phyloP scores from a whole-genome alignment of 2,113 vertebrate genomes.

The Tiliqua scincoides region DNA sequence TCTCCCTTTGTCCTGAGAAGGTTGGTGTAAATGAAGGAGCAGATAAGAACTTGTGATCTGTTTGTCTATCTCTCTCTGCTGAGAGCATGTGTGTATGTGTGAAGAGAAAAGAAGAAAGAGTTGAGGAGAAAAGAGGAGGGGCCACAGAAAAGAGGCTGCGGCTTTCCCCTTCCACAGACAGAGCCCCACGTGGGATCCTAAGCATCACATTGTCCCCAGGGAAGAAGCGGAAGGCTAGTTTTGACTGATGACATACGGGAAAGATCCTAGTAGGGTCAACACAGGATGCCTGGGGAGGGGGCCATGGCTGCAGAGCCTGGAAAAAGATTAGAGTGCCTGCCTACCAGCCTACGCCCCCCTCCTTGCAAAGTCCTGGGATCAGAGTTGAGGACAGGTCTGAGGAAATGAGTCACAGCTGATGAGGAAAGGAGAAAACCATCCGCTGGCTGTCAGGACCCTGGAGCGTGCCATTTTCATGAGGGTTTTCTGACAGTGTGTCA shows the following conservation, averaged over 20 bases:
- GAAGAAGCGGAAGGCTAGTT: neutral
- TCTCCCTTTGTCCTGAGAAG: neutral
- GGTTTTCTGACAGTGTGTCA: no score
- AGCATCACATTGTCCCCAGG: neutral
- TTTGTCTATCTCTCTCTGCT: neutral
- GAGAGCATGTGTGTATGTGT: neutral
- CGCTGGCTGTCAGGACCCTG: no score
- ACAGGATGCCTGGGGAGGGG: neutral
- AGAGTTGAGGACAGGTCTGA: neutral
- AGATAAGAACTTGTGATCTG: no score
- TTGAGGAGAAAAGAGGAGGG: neutral
- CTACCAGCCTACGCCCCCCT: no score
- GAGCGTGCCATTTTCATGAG: neutral
- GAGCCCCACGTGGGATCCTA: neutral
- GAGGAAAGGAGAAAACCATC: neutral
- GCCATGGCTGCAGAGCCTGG: neutral
- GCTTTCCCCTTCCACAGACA: neutral
- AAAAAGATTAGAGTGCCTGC: no score
- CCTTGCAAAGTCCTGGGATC: neutral
- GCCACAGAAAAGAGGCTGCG: neutral
- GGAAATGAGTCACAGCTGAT: neutral
- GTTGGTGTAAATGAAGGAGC: neutral
- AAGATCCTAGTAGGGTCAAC: neutral
- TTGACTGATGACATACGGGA: neutral
- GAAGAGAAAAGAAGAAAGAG: neutral